Percentiles rank a stretch among this genome's conserved stretches.
phyloP scores from a whole-genome alignment of 2,797 vertebrate genomes.

The Cyclopterus lumpus region DNA sequence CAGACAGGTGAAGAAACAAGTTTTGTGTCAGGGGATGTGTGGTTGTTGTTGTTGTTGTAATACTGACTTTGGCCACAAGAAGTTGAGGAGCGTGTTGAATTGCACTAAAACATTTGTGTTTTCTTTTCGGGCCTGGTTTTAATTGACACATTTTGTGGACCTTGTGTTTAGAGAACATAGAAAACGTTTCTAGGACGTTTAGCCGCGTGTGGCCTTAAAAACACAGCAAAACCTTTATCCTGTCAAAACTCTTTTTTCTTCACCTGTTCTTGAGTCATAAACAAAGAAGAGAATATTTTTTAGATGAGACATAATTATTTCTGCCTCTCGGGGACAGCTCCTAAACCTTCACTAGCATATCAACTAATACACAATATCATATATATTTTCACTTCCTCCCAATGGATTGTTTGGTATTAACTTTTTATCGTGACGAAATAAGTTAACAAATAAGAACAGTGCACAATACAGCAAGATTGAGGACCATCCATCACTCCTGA shows the following conservation, averaged over 20 bases:
- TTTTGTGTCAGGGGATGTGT: neutral
- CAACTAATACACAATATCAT: neutral
- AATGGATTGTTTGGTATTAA: slow-evolving; percentile 1
- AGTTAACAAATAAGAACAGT: neutral
- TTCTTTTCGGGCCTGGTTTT: too few species aligned
- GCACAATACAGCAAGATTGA: slow-evolving; percentile 12
- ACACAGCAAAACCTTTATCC: too few species aligned
- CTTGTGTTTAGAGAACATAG: too few species aligned
- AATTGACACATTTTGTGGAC: too few species aligned
- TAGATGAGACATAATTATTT: neutral
- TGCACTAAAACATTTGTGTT: neutral
- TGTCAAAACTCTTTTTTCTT: too few species aligned
- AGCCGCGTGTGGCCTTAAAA: too few species aligned
- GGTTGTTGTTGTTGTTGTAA: neutral
- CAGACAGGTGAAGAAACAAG: neutral
- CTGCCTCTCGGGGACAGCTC: neutral
- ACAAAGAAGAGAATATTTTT: too few species aligned
- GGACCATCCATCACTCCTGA: neutral
- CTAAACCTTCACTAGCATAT: neutral
- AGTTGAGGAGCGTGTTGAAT: too few species aligned
- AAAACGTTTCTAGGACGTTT: too few species aligned
- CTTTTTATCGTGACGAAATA: neutral
- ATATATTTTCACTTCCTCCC: neutral
- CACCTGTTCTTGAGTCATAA: too few species aligned
- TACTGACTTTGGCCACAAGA: neutral